These are phyloP conservation scores for Diuraphis noxia DNA, from an alignment of 1,140 invertebrate genomes.

Conservation along the genomic window DNA sequence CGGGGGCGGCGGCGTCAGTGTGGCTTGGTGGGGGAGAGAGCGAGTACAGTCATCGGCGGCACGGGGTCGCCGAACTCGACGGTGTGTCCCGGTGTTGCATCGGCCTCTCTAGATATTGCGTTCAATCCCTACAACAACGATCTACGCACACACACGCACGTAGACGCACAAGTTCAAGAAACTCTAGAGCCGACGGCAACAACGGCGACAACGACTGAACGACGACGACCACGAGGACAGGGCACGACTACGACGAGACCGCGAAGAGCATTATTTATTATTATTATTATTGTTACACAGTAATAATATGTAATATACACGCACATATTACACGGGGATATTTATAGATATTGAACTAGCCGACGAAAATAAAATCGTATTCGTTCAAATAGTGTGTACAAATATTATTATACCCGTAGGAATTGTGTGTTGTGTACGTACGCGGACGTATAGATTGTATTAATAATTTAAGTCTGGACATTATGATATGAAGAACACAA, in stretches of 20 bases:
- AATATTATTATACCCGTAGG: not conserved
- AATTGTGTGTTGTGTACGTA: not conserved
- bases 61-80: constrained; percentile 41
- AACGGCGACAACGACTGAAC: not conserved
- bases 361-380: constrained; percentile 2
- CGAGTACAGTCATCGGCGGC: constrained; percentile 26
- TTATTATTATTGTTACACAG: not conserved
- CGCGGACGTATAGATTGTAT: not conserved
- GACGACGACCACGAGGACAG: constrained; percentile 17
- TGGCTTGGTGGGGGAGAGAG: not conserved
- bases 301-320: not conserved
- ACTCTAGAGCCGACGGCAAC: constrained; percentile 33
- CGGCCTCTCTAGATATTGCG: constrained; percentile 46
- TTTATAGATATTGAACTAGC: not conserved
- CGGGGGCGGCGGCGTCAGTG: not conserved
- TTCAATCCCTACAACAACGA: constrained; percentile 46
- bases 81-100: constrained; percentile 49
- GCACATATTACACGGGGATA: not conserved
- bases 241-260: not conserved
- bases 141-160: constrained; percentile 7
- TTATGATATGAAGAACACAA: not conserved
- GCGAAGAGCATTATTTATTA: constrained; percentile 20
- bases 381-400: not conserved
- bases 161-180: constrained; percentile 50
- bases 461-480: not conserved